Evolutionary conservation across 2,113 vertebrate genomes (phyloP).

Genomic region (Campylorhamphus procurvoides): DNA sequence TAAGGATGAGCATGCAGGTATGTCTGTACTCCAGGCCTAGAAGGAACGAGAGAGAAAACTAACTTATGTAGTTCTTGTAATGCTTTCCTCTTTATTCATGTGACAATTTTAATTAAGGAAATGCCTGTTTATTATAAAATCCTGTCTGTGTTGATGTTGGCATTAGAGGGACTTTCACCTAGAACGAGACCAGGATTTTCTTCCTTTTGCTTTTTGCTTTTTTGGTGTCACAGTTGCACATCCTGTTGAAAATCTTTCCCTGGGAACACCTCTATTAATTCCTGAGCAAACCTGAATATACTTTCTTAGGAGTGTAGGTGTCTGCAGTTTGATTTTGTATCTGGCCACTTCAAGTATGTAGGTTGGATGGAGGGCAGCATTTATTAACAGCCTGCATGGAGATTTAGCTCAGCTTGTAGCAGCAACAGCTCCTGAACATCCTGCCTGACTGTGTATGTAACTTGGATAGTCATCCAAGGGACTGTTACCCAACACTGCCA

Average conservation of each 20-base stretch:
- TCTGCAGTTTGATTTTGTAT: background rate
- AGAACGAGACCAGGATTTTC: background rate
- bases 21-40: background rate
- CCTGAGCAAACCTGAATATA: background rate
- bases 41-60: background rate
- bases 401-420: background rate
- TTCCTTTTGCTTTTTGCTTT: background rate
- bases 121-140: background rate
- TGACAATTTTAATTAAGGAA: background rate
- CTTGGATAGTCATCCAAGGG: background rate
- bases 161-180: background rate
- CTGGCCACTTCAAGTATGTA: background rate
- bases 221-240: background rate
- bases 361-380: background rate
- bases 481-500: background rate
- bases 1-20: background rate
- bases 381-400: background rate
- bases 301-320: background rate
- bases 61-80: background rate
- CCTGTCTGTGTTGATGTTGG: background rate
- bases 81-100: background rate
- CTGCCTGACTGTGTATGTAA: background rate
- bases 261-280: background rate
- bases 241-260: background rate
- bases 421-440: background rate